Base-by-base conservation (phyloP, 35 echinoderm and acorn worm species). In the Chiridota heheva region DNA sequence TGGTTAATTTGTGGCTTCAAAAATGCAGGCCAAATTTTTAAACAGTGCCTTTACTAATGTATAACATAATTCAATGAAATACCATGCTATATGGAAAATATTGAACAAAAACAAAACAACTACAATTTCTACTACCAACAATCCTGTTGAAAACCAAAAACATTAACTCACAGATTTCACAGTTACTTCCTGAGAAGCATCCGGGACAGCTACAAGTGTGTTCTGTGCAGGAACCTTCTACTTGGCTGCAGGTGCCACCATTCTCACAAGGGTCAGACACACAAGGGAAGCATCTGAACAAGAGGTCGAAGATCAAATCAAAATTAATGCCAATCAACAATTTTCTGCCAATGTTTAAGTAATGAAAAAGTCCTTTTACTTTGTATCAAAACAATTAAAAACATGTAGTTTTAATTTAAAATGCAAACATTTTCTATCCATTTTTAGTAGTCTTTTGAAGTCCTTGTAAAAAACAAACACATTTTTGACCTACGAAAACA, bases 181-280 rank as follows among this genome's bases (percentile, higher is more conserved):
- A 96, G 58, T 76, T 82, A 30, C 66, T 34, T 36, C 92, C 92
- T 18, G 44, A 60, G 38, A 58, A 90, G 40, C 92, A 96, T 7
- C 74, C 76, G 3, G 75, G 74, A 18, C 92, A 96, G n/a, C 46
- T 68, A 45, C 92, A 96, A 1, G 58, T 76, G 53, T 96, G 90
- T 7, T 86, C 74, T 12, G 74, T 63, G 59, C 92, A 96, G 69
- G 82, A 81, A 10, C 69, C 69, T 25, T 74, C 42, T 7, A 30
- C 57, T 7, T 53, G 70, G 2, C 31, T 34, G 76, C 82, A 86
- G 1, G 36, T 1, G 1, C 62, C 82, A 27, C 82, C 82, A 64
- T 86, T 86, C 17, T 48, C 33, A 75, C 82, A 86, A 34, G 48
- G 56, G 43, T 40, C 16, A 26, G 40, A 60, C 34, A 45, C 36